These are phyloP conservation scores for Hepsetus odoe DNA, from an alignment of 2,113 vertebrate genomes.

Conservation along the genomic window DNA sequence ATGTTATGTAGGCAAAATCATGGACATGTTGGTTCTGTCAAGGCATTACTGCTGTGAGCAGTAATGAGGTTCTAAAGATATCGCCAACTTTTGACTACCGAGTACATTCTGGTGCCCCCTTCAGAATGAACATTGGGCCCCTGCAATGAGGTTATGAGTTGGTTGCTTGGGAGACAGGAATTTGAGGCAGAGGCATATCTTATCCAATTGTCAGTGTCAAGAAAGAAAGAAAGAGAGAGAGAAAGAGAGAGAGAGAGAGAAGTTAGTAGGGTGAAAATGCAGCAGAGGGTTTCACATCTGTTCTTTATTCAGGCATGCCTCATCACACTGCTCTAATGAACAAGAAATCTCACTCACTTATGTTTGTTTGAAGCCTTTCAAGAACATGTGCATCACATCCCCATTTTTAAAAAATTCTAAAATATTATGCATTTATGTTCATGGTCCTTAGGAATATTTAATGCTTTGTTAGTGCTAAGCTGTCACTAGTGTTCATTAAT, in stretches of 20 bases:
- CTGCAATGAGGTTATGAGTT: constrained; percentile 28
- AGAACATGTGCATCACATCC: too few relatives aligned
- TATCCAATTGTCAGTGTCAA: not conserved
- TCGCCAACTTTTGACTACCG: constrained; percentile 8
- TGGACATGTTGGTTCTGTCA: too few relatives aligned
- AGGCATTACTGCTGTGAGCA: not conserved
- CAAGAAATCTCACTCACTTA: constrained; percentile 21
- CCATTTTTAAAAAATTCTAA: too few relatives aligned
- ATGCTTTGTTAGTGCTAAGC: too few relatives aligned
- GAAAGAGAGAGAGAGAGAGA: constrained; percentile 6
- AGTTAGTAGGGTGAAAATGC: constrained; percentile 3
- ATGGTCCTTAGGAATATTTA: too few relatives aligned
- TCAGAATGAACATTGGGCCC: not conserved
- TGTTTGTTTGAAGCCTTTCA: not conserved
- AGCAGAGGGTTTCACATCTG: constrained; percentile 35
- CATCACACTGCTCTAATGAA: constrained; percentile 40
- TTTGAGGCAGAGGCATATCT: constrained; percentile 26
- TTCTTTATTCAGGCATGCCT: constrained; percentile 32
- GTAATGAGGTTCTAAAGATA: not conserved
- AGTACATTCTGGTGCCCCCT: not conserved
- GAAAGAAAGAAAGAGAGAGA: constrained; percentile 37
- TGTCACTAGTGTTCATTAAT: too few relatives aligned
- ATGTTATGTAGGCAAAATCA: too few relatives aligned
- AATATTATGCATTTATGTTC: too few relatives aligned
- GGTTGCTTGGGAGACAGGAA: constrained; percentile 54